These are phyloP conservation scores for Anabacerthia variegaticeps DNA, from an alignment of 2,797 vertebrate genomes.

Conservation along the genomic window DNA sequence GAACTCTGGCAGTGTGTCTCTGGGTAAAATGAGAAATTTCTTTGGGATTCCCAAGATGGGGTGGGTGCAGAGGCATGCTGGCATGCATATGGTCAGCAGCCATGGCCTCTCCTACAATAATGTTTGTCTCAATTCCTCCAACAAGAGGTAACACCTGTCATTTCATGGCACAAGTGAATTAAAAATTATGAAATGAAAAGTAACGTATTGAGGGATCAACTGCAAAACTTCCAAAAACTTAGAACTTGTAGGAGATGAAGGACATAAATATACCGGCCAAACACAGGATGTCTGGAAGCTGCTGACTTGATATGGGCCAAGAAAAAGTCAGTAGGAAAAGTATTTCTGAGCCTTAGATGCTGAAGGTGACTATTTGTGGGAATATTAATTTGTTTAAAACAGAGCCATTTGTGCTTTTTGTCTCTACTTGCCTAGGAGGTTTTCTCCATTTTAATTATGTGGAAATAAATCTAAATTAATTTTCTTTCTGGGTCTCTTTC, in stretches of 20 bases:
- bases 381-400: not conserved
- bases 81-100: rapidly evolving
- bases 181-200: not conserved
- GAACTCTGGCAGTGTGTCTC: rapidly evolving
- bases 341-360: not conserved
- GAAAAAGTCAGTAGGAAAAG: not conserved
- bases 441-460: not conserved
- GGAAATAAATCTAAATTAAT: not conserved
- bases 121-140: not conserved
- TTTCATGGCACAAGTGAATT: not conserved
- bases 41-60: not conserved
- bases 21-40: not conserved
- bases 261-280: not conserved
- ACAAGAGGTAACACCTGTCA: not conserved
- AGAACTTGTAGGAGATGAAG: not conserved
- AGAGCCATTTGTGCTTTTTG: not conserved
- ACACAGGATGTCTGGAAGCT: not conserved
- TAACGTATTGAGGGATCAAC: not conserved
- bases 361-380: not conserved
- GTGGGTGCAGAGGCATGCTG: not conserved
- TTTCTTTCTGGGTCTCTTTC: not conserved
- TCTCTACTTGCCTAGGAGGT: not conserved
- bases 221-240: not conserved
- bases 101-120: not conserved
- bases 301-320: not conserved